phyloP scores from a whole-genome alignment of 2,797 vertebrate genomes.

The Tauraco hartlaubi region DNA sequence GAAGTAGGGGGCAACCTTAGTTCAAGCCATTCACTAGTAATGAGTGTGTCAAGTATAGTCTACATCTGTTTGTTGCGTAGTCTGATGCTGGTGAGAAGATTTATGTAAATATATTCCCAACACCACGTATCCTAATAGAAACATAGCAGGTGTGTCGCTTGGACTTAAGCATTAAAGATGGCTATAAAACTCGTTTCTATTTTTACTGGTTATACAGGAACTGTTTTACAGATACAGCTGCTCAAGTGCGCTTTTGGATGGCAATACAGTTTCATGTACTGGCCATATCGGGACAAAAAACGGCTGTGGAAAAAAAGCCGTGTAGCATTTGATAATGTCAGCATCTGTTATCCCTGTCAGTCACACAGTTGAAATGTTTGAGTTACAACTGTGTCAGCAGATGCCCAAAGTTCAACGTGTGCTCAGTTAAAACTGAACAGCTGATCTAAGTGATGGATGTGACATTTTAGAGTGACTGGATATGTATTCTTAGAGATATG shows the following conservation, averaged over 20 bases:
- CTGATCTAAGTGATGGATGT: conserved; percentile 83
- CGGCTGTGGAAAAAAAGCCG: conserved; percentile 84
- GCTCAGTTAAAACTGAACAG: conserved; percentile 82
- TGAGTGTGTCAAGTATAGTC: conserved; percentile 21
- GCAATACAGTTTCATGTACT: conserved; percentile 83
- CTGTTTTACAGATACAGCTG: conserved; percentile 86
- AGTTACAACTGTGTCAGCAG: conserved; percentile 87
- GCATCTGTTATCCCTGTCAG: conserved; percentile 98
- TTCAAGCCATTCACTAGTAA: conserved; percentile 7
- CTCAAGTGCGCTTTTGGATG: conserved; percentile 84
- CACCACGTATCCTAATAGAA: conserved; percentile 67
- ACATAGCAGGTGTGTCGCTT: conserved; percentile 85
- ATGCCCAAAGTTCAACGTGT: conserved; percentile 84
- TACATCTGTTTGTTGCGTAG: conserved; percentile 27
- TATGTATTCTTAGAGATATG: conserved; percentile 74
- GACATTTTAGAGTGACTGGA: conserved; percentile 83
- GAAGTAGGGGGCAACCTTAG: background rate
- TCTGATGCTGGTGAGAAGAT: conserved; percentile 56
- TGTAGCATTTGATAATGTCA: conserved; percentile 99
- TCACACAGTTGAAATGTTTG: conserved; percentile 87
- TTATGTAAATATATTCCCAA: conserved; percentile 70
- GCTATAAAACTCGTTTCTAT: conserved; percentile 86
- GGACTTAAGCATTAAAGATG: conserved; percentile 84
- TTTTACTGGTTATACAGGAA: conserved; percentile 87
- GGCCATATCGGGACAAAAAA: conserved; percentile 98